Percentiles rank a stretch among this genome's conserved stretches.
These are phyloP conservation scores for Rhopilema esculentum DNA, from an alignment of 30 jellyfish, hydroid and myxozoan species.

Conservation along the genomic window DNA sequence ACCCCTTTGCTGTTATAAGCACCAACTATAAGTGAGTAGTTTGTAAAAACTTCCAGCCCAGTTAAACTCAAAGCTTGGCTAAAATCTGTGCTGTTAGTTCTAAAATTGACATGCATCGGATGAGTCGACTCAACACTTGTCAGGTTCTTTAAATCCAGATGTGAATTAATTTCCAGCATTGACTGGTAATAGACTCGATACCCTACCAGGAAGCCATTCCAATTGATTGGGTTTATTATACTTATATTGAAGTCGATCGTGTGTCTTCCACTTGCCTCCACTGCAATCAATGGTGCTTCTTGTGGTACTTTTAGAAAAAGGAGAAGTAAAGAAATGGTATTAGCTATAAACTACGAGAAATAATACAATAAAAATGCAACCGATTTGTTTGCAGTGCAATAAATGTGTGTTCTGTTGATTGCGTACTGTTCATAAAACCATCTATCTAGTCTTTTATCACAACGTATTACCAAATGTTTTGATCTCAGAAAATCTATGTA, in stretches of 20 bases:
- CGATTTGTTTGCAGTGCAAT: too few relatives aligned
- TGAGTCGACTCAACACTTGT: constrained; percentile 4
- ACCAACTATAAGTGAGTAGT: constrained; percentile 48
- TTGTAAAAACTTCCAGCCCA: constrained; percentile 44
- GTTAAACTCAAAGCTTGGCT: neutral
- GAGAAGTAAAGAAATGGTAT: neutral
- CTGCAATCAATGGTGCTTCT: constrained; percentile 1
- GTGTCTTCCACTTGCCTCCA: neutral
- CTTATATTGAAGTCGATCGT: neutral
- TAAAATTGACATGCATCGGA: neutral
- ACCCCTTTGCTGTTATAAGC: constrained; percentile 16
- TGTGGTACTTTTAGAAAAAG: constrained; percentile 20
- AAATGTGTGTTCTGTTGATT: too few relatives aligned
- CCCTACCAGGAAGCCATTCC: constrained; percentile 24
- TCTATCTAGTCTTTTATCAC: too few relatives aligned
- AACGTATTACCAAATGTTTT: too few relatives aligned
- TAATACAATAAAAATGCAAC: too few relatives aligned
- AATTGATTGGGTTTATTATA: neutral
- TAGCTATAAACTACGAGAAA: too few relatives aligned
- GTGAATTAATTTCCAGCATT: neutral
- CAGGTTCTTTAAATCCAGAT: neutral
- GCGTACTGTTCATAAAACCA: too few relatives aligned
- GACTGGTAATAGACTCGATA: constrained; percentile 46
- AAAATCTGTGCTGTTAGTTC: neutral
- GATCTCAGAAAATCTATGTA: too few relatives aligned